These are phyloP conservation scores for Echeneis naucrates DNA, from an alignment of 2,797 vertebrate species.

Conservation along the genomic window DNA sequence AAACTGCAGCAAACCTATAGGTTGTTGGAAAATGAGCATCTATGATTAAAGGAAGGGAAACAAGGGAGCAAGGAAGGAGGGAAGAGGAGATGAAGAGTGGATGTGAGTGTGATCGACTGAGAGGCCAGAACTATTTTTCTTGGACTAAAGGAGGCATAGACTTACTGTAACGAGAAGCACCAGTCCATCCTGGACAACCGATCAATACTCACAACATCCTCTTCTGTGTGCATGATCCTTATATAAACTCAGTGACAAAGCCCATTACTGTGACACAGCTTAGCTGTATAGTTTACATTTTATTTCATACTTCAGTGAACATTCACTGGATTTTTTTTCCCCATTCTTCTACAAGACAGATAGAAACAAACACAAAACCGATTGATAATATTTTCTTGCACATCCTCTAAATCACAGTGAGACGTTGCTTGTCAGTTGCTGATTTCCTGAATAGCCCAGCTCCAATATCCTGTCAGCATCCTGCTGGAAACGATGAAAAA, in stretches of 20 bases:
- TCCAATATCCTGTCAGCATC: slow-evolving; percentile 59
- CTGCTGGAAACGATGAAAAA: slow-evolving; percentile 26
- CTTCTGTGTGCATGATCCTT: slow-evolving; percentile 23
- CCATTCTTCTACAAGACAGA: slow-evolving; percentile 22
- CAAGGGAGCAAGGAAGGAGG: slow-evolving; percentile 28
- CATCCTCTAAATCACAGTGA: slow-evolving; percentile 46
- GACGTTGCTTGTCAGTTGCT: slow-evolving; percentile 47
- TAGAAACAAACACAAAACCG: slow-evolving; percentile 34
- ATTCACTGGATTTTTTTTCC: slow-evolving; percentile 11
- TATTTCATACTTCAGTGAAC: slow-evolving; percentile 38
- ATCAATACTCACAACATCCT: slow-evolving; percentile 44
- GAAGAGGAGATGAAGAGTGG: slow-evolving; percentile 16
- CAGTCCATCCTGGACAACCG: slow-evolving; percentile 27
- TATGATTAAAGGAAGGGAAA: slow-evolving; percentile 37
- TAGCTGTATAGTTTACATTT: slow-evolving; percentile 41
- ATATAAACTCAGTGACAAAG: slow-evolving; percentile 28
- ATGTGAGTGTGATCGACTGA: slow-evolving; percentile 20
- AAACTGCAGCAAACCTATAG: slow-evolving; percentile 40
- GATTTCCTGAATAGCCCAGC: slow-evolving; percentile 51
- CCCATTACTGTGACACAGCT: slow-evolving; percentile 36
- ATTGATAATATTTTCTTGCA: slow-evolving; percentile 46
- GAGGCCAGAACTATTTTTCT: slow-evolving; percentile 28
- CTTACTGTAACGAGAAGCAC: slow-evolving; percentile 40
- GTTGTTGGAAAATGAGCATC: slow-evolving; percentile 65
- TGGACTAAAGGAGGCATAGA: slow-evolving; percentile 15